Evolutionary conservation across 2,113 vertebrate species (phyloP).

Genomic region (Rhea americana): DNA sequence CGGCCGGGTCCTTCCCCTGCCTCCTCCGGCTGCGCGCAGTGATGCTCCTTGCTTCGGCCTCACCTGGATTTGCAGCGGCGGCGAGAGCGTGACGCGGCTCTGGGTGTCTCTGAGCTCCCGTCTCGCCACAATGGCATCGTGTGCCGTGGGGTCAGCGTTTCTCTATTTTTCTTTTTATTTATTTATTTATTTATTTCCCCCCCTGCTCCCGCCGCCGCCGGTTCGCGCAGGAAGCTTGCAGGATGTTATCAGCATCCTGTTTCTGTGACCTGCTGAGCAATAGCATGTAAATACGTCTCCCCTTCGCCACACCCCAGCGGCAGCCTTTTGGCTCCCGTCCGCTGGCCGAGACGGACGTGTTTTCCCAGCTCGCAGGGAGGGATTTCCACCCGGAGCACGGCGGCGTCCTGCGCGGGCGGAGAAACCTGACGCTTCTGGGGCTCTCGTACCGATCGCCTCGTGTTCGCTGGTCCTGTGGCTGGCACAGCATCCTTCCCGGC

Average conservation of each 20-base stretch:
- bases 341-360: conserved; percentile 27
- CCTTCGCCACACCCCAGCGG: conserved; percentile 65
- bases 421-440: not conserved
- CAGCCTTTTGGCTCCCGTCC: conserved; percentile 74
- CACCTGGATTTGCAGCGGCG: not conserved
- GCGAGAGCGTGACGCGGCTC: not conserved
- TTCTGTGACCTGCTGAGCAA: conserved; percentile 75
- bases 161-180: not conserved
- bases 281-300: conserved; percentile 73
- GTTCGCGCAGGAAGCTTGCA: conserved; percentile 71
- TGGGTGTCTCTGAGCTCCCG: not conserved
- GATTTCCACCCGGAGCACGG: not conserved
- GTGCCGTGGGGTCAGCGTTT: conserved; percentile 16
- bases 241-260: conserved; percentile 81
- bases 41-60: not conserved
- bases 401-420: not conserved
- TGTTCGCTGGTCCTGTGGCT: not conserved
- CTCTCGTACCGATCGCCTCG: fast-evolving
- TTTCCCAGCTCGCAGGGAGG: conserved; percentile 9
- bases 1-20: not conserved
- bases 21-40: not conserved
- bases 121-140: not conserved
- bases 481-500: too few relatives aligned
- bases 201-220: not conserved
- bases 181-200: not conserved